Conservation (phyloP, 2,888 invertebrate genomes). For the Orchesella flavescens region DNA sequence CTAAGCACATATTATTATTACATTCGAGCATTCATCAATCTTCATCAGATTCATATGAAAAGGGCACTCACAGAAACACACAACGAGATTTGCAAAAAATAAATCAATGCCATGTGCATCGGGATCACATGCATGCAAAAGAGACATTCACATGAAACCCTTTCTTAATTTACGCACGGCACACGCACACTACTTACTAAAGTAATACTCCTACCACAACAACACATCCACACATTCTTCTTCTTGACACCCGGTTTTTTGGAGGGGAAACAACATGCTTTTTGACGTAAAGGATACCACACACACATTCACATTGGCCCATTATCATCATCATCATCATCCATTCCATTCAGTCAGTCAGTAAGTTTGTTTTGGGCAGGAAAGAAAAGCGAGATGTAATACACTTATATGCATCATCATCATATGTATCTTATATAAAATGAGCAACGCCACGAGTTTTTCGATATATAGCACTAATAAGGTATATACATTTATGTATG, state of each 20-base stretch:
- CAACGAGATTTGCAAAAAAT: not conserved
- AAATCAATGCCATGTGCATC: slow-evolving; percentile 20
- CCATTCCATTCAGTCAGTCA: slow-evolving; percentile 63
- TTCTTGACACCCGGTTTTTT: slow-evolving; percentile 66
- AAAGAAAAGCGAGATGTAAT: slow-evolving; percentile 59
- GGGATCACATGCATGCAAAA: slow-evolving; percentile 9
- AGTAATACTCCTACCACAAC: not conserved
- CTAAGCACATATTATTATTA: not conserved
- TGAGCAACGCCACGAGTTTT: slow-evolving; percentile 23
- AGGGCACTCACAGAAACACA: not conserved
- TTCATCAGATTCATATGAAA: slow-evolving; percentile 1
- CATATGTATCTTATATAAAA: slow-evolving; percentile 10
- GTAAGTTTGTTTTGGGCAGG: slow-evolving; percentile 63
- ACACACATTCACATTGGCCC: slow-evolving; percentile 64
- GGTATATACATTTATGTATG: not conserved
- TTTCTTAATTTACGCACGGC: slow-evolving; percentile 62
- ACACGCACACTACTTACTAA: slow-evolving; percentile 28
- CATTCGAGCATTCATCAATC: not conserved
- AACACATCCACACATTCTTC: slow-evolving; percentile 56
- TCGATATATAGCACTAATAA: slow-evolving; percentile 19
- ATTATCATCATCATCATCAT: slow-evolving; percentile 61
- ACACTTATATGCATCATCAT: slow-evolving; percentile 50
- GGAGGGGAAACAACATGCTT: slow-evolving; percentile 63
- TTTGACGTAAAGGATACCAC: slow-evolving; percentile 65
- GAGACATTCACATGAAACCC: slow-evolving; percentile 39